Percentiles rank a stretch among this genome's conserved stretches.
phyloP scores from a whole-genome alignment of 1,140 invertebrate genomes.

The Lepidurus apus region DNA sequence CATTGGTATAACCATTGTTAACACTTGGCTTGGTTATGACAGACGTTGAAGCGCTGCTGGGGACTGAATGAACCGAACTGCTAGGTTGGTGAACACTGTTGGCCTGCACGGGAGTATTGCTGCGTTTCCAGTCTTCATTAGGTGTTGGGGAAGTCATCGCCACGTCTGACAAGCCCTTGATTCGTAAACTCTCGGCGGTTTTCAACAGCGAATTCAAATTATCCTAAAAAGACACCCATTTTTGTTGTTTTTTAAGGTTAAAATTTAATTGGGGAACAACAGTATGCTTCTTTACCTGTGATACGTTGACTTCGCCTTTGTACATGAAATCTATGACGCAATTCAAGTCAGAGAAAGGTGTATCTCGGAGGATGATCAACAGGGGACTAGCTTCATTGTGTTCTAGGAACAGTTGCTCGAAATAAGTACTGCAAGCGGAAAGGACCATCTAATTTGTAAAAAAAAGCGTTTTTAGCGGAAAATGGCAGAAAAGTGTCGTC shows the following conservation, averaged over 20 bases:
- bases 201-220: conserved; percentile 77
- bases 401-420: conserved; percentile 77
- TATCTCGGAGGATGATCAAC: conserved; percentile 77
- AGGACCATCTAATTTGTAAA: conserved; percentile 59
- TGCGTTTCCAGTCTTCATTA: conserved; percentile 47
- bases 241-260: conserved; percentile 13
- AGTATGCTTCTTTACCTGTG: conserved; percentile 57
- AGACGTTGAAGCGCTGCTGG: background rate
- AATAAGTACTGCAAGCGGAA: conserved; percentile 80
- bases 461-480: conserved; percentile 37
- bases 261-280: background rate
- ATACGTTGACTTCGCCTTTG: conserved; percentile 90
- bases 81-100: conserved; percentile 32
- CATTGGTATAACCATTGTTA: conserved; percentile 30
- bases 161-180: conserved; percentile 84
- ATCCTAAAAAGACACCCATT: conserved; percentile 51
- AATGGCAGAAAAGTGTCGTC: conserved; percentile 34
- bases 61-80: conserved; percentile 26
- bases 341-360: conserved; percentile 75
- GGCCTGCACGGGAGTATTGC: conserved; percentile 31
- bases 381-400: conserved; percentile 64
- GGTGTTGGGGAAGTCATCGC: conserved; percentile 48
- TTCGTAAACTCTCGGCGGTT: conserved; percentile 83
- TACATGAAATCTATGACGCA: conserved; percentile 91
- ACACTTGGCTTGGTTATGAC: conserved; percentile 13